Conservation (phyloP, 2,888 invertebrate genomes). For the Crioceris asparagi region DNA sequence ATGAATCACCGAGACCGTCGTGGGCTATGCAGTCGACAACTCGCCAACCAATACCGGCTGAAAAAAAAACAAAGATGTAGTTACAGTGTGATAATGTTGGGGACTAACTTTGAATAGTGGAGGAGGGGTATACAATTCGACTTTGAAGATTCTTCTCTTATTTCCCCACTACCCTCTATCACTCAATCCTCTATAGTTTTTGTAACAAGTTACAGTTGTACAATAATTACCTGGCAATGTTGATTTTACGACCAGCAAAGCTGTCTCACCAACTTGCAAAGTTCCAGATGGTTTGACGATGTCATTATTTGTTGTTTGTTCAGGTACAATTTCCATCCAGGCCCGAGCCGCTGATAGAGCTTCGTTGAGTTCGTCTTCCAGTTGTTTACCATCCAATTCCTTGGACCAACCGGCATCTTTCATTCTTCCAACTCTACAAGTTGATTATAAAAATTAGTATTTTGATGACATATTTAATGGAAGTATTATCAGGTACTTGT, state of each 20-base stretch:
- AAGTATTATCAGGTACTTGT: not conserved
- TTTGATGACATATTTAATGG: not conserved
- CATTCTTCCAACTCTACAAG: conserved; percentile 48
- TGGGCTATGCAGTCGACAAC: conserved; percentile 69
- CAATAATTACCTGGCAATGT: conserved; percentile 50
- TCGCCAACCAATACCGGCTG: conserved; percentile 60
- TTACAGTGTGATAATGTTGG: no score
- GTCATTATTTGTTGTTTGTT: conserved; percentile 22
- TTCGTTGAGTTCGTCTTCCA: conserved; percentile 25
- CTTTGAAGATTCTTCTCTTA: no score
- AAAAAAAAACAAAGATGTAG: conserved; percentile 10
- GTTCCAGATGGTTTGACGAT: conserved; percentile 39
- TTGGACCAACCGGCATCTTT: conserved; percentile 45
- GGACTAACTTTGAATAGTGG: no score
- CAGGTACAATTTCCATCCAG: conserved; percentile 55
- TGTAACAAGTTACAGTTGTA: no score
- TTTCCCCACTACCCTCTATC: no score
- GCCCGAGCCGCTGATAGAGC: conserved; percentile 44
- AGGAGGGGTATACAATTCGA: no score
- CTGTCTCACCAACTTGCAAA: conserved; percentile 63
- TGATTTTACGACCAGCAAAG: conserved; percentile 53
- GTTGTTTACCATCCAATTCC: conserved; percentile 36
- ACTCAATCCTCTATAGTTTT: no score
- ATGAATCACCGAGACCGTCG: conserved; percentile 66
- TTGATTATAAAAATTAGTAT: not conserved